Conservation (phyloP, 2,888 invertebrate species). For the Nasonia oneida region DNA sequence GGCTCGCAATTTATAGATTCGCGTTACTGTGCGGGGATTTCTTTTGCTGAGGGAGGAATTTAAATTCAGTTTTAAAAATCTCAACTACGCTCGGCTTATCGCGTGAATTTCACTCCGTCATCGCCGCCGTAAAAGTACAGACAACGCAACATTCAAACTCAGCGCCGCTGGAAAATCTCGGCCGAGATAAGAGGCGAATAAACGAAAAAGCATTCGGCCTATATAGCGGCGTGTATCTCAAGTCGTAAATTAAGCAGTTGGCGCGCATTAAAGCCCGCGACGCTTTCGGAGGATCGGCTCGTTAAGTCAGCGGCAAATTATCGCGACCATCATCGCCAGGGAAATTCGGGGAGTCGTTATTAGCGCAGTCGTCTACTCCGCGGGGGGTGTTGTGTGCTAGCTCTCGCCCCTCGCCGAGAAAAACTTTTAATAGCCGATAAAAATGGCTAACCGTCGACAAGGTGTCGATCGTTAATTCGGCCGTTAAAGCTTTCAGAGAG, state of each 20-base stretch:
- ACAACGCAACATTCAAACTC: not conserved
- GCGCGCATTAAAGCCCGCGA: slow-evolving; percentile 21
- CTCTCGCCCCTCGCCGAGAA: not conserved
- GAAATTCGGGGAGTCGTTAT: slow-evolving; percentile 57
- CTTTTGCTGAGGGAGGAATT: not conserved
- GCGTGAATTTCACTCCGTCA: not conserved
- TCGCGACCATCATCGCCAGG: slow-evolving; percentile 49
- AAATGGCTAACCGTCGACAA: slow-evolving; percentile 59
- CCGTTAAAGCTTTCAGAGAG: slow-evolving; percentile 35
- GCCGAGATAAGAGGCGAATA: slow-evolving; percentile 2
- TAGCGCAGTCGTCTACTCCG: slow-evolving; percentile 30
- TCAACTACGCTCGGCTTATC: not conserved
- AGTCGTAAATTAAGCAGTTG: slow-evolving; percentile 37
- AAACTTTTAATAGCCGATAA: slow-evolving; percentile 60
- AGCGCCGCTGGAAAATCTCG: not conserved
- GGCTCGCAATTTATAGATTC: slow-evolving; percentile 23
- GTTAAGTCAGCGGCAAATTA: slow-evolving; percentile 59
- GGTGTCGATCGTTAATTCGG: slow-evolving; percentile 60
- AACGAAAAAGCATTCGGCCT: not conserved
- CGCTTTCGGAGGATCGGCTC: slow-evolving; percentile 33
- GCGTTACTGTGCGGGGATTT: not conserved
- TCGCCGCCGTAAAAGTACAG: not conserved
- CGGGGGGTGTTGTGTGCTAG: not conserved
- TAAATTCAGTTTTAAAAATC: not conserved
- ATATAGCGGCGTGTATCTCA: not conserved